phyloP scores from a whole-genome alignment of 2,888 invertebrate genomes.

The Epicampocera succincta region DNA sequence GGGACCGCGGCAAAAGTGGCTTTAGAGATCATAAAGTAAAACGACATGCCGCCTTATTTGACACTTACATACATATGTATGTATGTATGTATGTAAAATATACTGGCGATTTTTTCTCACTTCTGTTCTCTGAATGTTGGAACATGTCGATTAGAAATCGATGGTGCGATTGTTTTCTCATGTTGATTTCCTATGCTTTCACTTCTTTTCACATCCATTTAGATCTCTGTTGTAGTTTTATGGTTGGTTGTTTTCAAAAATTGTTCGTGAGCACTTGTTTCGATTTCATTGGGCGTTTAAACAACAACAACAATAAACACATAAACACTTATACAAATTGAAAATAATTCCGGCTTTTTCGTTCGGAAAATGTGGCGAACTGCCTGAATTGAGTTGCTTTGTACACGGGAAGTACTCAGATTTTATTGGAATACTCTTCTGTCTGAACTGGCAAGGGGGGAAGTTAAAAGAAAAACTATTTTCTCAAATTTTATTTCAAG shows the following conservation, averaged over 20 bases:
- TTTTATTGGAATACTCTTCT: constrained; percentile 3
- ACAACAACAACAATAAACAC: constrained; percentile 33
- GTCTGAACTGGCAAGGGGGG: constrained; percentile 7
- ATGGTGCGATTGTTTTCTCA: constrained; percentile 49
- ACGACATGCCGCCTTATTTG: neutral
- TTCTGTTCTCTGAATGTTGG: constrained; percentile 20
- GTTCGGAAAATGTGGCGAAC: neutral
- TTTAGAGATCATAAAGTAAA: constrained; percentile 29
- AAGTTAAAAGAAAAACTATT: constrained; percentile 66
- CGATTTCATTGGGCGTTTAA: constrained; percentile 59
- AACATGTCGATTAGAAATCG: constrained; percentile 29
- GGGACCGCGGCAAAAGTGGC: constrained; percentile 19
- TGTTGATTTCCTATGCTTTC: constrained; percentile 64
- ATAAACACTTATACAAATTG: constrained; percentile 7
- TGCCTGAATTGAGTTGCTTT: constrained; percentile 35
- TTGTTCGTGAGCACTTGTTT: constrained; percentile 56
- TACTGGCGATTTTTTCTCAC: neutral
- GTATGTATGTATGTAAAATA: neutral
- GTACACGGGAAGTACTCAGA: constrained; percentile 30
- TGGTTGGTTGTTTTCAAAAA: constrained; percentile 27
- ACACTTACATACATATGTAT: neutral
- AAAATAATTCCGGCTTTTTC: constrained; percentile 6
- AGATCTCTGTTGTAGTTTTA: constrained; percentile 39
- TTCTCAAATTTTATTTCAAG: constrained; percentile 71
- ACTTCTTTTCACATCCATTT: constrained; percentile 27